Conservation (phyloP, 2,888 invertebrate species). For the Portevinia maculata region DNA sequence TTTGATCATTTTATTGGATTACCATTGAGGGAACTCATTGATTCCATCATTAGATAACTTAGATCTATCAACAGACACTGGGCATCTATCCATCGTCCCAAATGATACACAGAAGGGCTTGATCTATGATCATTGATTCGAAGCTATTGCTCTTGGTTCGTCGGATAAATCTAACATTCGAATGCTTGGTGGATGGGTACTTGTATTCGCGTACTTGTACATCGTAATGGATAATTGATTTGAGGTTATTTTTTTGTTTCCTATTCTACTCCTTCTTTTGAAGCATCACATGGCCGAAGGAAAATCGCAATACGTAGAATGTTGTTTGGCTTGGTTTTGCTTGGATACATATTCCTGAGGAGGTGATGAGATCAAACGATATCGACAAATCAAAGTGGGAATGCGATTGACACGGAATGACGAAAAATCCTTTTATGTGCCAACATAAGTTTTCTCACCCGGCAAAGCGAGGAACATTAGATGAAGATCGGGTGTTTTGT, state of each 20-base stretch:
- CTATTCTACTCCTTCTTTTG: conserved; percentile 5
- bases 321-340: conserved; percentile 27
- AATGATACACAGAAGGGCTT: conserved; percentile 66
- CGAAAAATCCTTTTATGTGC: conserved; percentile 50
- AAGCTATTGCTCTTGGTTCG: conserved; percentile 24
- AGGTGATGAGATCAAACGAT: conserved; percentile 74
- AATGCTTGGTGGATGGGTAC: conserved; percentile 7
- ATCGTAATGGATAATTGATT: conserved; percentile 71
- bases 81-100: conserved; percentile 56
- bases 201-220: conserved; percentile 7
- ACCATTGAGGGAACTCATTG: conserved; percentile 65
- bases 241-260: conserved; percentile 41
- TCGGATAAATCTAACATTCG: conserved; percentile 2
- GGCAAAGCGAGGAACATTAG: conserved; percentile 34
- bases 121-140: conserved; percentile 66
- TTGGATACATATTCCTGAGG: conserved; percentile 44
- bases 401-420: conserved; percentile 30
- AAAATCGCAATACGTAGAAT: conserved; percentile 20
- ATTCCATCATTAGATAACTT: conserved; percentile 70
- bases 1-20: conserved; percentile 58
- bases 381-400: conserved; percentile 72
- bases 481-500: conserved; percentile 47
- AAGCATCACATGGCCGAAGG: conserved; percentile 6
- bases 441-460: conserved; percentile 69
- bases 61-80: conserved; percentile 59